phyloP scores from a whole-genome alignment of 2,797 vertebrate species.

The Phrynocephalus forsythii region DNA sequence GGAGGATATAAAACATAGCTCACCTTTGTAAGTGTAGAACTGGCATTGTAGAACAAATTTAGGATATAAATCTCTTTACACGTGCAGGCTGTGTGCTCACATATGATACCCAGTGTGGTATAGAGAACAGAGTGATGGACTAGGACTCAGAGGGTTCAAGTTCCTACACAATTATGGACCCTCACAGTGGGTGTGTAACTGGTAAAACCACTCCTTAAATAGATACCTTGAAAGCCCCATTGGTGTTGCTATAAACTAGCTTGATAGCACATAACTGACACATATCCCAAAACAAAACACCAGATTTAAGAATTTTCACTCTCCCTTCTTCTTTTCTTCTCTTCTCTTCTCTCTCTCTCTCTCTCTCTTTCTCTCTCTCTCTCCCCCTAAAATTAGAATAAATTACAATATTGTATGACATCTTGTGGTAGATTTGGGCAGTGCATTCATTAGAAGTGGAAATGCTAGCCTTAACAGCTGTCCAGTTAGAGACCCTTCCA shows the following conservation, averaged over 20 bases:
- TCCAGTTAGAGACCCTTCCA: not conserved
- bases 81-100: not conserved
- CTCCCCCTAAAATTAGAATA: not conserved
- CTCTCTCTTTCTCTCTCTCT: not conserved
- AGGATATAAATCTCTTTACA: not conserved
- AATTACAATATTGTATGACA: constrained; percentile 54
- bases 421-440: constrained; percentile 49
- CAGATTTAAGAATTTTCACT: not conserved
- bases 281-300: not conserved
- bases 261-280: too few species aligned
- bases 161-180: too few species aligned
- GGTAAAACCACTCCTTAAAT: too few species aligned
- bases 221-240: too few species aligned
- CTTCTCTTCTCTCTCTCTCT: too few species aligned
- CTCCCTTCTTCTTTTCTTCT: not conserved
- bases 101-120: too few species aligned
- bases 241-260: too few species aligned
- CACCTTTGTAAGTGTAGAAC: not conserved
- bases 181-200: too few species aligned
- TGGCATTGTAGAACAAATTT: not conserved
- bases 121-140: too few species aligned
- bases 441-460: not conserved
- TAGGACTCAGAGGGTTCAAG: too few species aligned
- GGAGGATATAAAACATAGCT: not conserved
- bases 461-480: not conserved